Conservation (phyloP, 64 coral and sea anemone species). For the Stylophora pistillata region DNA sequence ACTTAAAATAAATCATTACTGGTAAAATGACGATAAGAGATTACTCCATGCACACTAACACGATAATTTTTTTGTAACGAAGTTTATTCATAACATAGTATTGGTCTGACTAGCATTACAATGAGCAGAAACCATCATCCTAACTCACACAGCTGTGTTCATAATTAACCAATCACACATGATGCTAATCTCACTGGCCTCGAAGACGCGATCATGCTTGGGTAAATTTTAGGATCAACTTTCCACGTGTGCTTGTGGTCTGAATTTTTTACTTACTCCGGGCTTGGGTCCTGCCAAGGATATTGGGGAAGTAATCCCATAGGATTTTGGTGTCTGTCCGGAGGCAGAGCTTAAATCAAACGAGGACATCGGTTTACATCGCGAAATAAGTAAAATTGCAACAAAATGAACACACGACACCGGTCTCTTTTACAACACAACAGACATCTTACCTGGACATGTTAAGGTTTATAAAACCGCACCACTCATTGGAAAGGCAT, state of each 20-base stretch:
- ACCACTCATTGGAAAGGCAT: conserved; percentile 6
- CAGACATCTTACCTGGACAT: conserved; percentile 79
- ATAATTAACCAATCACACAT: background rate
- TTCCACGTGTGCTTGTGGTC: too few relatives aligned
- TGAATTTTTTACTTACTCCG: conserved; percentile 28
- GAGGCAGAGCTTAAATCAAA: conserved; percentile 34
- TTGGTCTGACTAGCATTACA: too few relatives aligned
- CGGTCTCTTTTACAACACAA: background rate
- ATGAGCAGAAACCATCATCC: too few relatives aligned
- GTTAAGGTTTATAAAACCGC: conserved; percentile 29
- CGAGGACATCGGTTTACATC: background rate
- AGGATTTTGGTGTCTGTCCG: conserved; percentile 68
- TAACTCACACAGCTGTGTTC: too few relatives aligned
- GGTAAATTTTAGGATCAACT: too few relatives aligned
- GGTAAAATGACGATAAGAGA: too few relatives aligned
- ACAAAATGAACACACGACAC: background rate
- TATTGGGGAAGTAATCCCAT: conserved; percentile 92
- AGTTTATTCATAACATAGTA: too few relatives aligned
- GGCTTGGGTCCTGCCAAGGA: conserved; percentile 87
- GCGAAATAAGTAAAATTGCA: background rate
- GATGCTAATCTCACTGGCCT: background rate
- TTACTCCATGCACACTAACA: too few relatives aligned
- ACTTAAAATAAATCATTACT: too few relatives aligned
- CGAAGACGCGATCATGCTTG: background rate
- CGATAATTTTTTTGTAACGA: too few relatives aligned